A percentile compares a stretch with the other conserved stretches of the same genome.
phyloP scores from a whole-genome alignment of 2,113 vertebrate species.

The Phrynocephalus versicolor region DNA sequence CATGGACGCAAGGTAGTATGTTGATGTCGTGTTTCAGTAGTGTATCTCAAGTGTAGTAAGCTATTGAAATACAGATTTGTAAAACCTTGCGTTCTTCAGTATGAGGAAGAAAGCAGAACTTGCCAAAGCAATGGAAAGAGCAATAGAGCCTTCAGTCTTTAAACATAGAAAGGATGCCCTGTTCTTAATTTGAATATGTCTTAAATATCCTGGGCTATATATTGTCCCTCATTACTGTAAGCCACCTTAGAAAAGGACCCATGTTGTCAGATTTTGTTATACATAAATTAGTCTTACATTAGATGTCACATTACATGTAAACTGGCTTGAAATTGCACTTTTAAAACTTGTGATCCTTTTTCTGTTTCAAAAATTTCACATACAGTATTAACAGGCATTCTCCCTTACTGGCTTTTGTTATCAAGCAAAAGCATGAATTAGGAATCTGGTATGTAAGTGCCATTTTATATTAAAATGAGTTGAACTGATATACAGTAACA shows the following conservation, averaged over 20 bases:
- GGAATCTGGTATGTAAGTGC: constrained; percentile 46
- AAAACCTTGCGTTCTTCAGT: not conserved
- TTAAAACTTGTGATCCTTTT: not conserved
- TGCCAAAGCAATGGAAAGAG: not conserved
- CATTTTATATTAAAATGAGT: constrained; percentile 52
- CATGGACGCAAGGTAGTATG: not conserved
- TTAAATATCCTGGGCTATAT: no score
- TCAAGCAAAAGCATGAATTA: constrained; percentile 53
- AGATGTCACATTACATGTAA: no score
- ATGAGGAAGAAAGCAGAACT: not conserved
- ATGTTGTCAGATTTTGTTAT: no score
- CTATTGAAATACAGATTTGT: not conserved
- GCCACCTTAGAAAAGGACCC: no score
- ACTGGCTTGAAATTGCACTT: not conserved
- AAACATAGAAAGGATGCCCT: not conserved
- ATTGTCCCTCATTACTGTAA: no score
- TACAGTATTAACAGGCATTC: constrained; percentile 9
- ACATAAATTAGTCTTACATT: no score
- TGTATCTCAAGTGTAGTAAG: not conserved
- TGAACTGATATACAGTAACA: no score
- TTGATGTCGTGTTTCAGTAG: not conserved
- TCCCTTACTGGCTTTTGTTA: constrained; percentile 19
- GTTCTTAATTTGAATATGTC: no score
- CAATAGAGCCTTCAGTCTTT: not conserved
- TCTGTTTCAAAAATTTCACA: not conserved